phyloP scores from a whole-genome alignment of 2,113 vertebrate genomes.

The Aspidoscelis tigris region DNA sequence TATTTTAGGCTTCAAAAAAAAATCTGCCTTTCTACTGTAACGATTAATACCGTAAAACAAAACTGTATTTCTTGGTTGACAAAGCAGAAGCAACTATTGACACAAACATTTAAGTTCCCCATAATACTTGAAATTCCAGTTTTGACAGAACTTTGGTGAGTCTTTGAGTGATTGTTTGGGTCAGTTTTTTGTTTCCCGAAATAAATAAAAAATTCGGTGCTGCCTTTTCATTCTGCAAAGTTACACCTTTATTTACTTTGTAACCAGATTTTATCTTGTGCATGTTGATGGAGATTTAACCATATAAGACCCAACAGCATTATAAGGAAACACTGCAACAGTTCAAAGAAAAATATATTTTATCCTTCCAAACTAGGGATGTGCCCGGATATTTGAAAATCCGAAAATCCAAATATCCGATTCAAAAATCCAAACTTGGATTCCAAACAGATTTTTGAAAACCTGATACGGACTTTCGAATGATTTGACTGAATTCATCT shows the following conservation, averaged over 20 bases:
- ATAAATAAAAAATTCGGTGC: not conserved
- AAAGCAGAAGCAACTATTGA: not conserved
- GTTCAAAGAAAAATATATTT: too few species aligned
- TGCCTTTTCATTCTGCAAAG: not conserved
- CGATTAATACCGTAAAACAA: too few species aligned
- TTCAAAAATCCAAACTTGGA: too few species aligned
- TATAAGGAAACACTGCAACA: not conserved
- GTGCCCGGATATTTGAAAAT: too few species aligned
- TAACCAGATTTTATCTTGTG: not conserved
- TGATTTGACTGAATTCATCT: too few species aligned
- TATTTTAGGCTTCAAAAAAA: not conserved
- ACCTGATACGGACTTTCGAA: too few species aligned
- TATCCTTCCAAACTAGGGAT: too few species aligned
- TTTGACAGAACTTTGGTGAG: not conserved
- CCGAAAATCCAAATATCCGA: too few species aligned
- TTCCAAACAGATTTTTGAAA: too few species aligned
- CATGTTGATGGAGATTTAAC: not conserved
- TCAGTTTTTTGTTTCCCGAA: not conserved
- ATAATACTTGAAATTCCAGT: conserved; percentile 16
- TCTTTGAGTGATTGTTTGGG: not conserved
- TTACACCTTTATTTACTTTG: conserved; percentile 8
- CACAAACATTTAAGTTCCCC: not conserved
- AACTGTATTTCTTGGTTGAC: not conserved
- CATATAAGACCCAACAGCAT: too few species aligned
- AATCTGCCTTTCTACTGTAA: not conserved